Conservation (phyloP, 2,888 invertebrate species). For the Nyleta sp. region DNA sequence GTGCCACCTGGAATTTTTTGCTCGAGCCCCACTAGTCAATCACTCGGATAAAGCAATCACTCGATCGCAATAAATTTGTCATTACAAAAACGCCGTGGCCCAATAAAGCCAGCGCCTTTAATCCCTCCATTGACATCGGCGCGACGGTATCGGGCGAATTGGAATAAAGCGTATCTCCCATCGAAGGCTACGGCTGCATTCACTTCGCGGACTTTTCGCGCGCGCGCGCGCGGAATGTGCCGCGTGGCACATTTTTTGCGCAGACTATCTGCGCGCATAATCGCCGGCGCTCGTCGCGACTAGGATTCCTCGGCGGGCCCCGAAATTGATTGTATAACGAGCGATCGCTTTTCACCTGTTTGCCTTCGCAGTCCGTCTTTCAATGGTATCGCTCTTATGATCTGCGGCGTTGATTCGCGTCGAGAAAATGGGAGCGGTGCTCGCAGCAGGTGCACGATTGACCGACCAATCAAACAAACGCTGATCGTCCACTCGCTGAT, state of each 20-base stretch:
- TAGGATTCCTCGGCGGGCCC: slow-evolving; percentile 24
- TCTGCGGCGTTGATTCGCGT: slow-evolving; percentile 49
- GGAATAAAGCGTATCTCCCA: slow-evolving; percentile 30
- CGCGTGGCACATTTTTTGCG: slow-evolving; percentile 34
- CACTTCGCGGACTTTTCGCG: slow-evolving; percentile 21
- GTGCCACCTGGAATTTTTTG: slow-evolving; percentile 23
- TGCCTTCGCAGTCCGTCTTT: slow-evolving; percentile 31
- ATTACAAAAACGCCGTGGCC: slow-evolving; percentile 29
- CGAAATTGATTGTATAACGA: slow-evolving; percentile 43
- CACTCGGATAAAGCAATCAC: slow-evolving; percentile 37
- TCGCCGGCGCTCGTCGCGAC: slow-evolving; percentile 11
- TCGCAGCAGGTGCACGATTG: slow-evolving; percentile 59
- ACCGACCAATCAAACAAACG: slow-evolving; percentile 49
- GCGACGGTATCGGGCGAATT: slow-evolving; percentile 23
- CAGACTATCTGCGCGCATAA: slow-evolving; percentile 15
- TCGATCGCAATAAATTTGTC: slow-evolving; percentile 43
- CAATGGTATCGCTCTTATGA: slow-evolving; percentile 46
- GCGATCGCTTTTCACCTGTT: slow-evolving; percentile 58
- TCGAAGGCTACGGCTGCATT: slow-evolving; percentile 30
- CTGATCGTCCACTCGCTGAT: slow-evolving; percentile 18
- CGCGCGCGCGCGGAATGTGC: slow-evolving; percentile 1
- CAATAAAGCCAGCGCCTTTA: slow-evolving; percentile 29
- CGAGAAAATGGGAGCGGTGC: slow-evolving; percentile 51
- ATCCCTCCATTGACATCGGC: slow-evolving; percentile 33
- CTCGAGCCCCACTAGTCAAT: slow-evolving; percentile 15